phyloP scores from a whole-genome alignment of 2,797 vertebrate species.

The Huso huso region DNA sequence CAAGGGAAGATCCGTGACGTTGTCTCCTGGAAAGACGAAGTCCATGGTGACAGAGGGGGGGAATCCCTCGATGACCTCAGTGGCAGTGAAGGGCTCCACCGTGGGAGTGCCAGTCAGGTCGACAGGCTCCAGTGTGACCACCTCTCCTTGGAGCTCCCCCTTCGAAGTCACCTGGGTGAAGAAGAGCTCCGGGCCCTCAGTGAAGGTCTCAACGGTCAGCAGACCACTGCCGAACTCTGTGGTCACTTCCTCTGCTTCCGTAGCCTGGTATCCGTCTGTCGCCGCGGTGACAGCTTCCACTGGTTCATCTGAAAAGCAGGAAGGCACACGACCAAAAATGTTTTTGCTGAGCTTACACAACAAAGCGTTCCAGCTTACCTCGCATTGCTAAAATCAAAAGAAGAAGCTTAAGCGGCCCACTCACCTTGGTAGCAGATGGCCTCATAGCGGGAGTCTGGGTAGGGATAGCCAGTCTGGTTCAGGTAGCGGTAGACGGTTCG shows the following conservation, averaged over 20 bases:
- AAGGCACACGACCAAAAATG: neutral
- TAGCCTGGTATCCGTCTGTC: constrained; percentile 38
- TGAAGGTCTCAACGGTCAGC: constrained; percentile 60
- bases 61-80: constrained; percentile 21
- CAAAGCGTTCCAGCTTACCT: neutral
- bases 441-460: constrained; percentile 74
- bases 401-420: constrained; percentile 5
- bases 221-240: constrained; percentile 47
- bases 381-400: neutral
- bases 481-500: constrained; percentile 75
- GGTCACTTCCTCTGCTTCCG: constrained; percentile 37
- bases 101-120: constrained; percentile 35
- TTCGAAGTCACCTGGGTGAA: constrained; percentile 53
- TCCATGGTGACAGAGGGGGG: constrained; percentile 14
- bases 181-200: constrained; percentile 59
- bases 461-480: constrained; percentile 87
- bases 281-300: constrained; percentile 46
- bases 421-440: constrained; percentile 88
- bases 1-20: constrained; percentile 30
- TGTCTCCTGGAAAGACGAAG: constrained; percentile 20
- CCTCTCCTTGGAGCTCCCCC: constrained; percentile 66
- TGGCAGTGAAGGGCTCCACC: constrained; percentile 35
- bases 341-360: no score
- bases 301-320: constrained; percentile 36
- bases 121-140: constrained; percentile 67